phyloP scores from a whole-genome alignment of 2,113 vertebrate genomes.

The Crotalus horridus region DNA sequence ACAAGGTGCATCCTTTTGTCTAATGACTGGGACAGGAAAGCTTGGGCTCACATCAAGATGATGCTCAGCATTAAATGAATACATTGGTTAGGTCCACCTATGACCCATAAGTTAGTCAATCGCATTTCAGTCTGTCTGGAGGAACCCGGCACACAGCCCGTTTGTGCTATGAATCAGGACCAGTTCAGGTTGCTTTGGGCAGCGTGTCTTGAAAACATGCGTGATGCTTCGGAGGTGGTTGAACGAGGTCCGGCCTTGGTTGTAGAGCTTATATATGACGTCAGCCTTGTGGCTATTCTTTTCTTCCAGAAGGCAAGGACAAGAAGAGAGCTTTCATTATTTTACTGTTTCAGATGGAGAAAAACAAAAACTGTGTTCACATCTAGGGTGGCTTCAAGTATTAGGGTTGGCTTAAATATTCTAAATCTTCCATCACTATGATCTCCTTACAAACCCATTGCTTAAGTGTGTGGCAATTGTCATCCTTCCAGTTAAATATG shows the following conservation, averaged over 20 bases:
- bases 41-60: not conserved
- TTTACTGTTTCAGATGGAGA: not conserved
- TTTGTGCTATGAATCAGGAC: not conserved
- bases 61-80: not conserved
- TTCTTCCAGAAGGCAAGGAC: not conserved
- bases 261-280: no score
- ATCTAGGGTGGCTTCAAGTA: not conserved
- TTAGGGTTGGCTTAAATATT: not conserved
- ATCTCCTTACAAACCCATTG: conserved; percentile 8
- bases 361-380: not conserved
- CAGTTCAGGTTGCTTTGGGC: not conserved
- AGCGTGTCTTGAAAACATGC: not conserved
- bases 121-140: no score
- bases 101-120: not conserved
- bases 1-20: not conserved
- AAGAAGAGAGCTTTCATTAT: not conserved
- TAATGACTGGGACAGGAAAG: not conserved
- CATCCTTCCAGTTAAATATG: not conserved
- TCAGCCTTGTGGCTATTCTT: not conserved
- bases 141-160: not conserved
- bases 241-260: not conserved
- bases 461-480: not conserved
- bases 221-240: not conserved
- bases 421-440: not conserved
- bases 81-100: not conserved